Evolutionary conservation across 2,888 invertebrate genomes (phyloP).

Genomic region (Campoplex capitator): DNA sequence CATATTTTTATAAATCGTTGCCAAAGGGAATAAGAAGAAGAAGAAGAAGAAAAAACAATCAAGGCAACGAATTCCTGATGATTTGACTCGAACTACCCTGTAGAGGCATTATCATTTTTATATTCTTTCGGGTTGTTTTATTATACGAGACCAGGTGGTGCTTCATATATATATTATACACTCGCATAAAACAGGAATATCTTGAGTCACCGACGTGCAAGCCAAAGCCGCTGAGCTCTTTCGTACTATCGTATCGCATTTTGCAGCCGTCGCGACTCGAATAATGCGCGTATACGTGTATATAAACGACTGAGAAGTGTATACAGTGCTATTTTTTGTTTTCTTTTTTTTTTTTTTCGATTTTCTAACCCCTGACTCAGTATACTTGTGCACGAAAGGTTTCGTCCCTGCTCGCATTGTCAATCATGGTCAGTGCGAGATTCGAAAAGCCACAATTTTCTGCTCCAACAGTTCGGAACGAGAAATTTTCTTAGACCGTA

Average conservation of each 20-base stretch:
- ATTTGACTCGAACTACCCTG: neutral
- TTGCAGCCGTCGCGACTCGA: conserved; percentile 57
- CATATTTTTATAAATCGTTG: neutral
- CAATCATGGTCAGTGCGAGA: neutral
- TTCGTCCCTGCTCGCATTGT: conserved; percentile 1
- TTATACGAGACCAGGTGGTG: conserved; percentile 29
- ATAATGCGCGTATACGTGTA: conserved; percentile 35
- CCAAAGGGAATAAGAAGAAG: neutral
- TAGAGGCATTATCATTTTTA: conserved; percentile 21
- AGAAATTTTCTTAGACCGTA: neutral
- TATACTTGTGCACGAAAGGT: neutral
- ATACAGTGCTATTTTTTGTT: neutral
- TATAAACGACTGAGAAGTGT: neutral
- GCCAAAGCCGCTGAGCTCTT: conserved; percentile 38
- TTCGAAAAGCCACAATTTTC: neutral
- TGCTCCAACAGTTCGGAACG: neutral
- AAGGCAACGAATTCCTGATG: neutral
- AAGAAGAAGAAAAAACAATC: no score
- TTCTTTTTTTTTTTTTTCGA: neutral
- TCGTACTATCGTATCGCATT: conserved; percentile 62
- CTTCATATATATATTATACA: conserved; percentile 22
- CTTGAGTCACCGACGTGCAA: conserved; percentile 32
- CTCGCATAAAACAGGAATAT: conserved; percentile 33
- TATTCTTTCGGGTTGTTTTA: conserved; percentile 46
- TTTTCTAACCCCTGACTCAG: neutral